These are phyloP conservation scores for Anarrhichthys ocellatus DNA, from an alignment of 2,113 vertebrate species.

Conservation along the genomic window DNA sequence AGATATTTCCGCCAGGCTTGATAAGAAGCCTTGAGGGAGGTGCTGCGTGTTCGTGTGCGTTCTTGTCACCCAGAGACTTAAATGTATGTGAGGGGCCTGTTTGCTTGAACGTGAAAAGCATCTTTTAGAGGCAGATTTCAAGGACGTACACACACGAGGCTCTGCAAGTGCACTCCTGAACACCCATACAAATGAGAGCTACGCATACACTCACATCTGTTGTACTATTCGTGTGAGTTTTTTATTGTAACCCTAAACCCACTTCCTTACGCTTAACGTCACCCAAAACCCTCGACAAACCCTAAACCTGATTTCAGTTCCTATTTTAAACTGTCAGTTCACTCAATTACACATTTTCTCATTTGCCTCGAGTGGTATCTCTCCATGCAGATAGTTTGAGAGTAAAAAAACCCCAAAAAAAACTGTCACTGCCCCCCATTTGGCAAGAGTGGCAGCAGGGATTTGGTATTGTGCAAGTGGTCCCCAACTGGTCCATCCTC, in stretches of 20 bases:
- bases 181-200: constrained; percentile 29
- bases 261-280: too few species aligned
- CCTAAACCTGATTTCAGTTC: background rate
- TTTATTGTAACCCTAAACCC: background rate
- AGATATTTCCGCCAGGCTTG: constrained; percentile 50
- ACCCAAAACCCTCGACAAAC: background rate
- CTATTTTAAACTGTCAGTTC: background rate
- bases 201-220: background rate
- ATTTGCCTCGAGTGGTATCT: background rate
- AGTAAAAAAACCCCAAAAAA: background rate
- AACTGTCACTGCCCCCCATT: background rate
- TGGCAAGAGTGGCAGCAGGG: background rate
- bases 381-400: background rate
- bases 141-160: constrained; percentile 30
- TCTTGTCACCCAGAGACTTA: constrained; percentile 35
- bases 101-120: constrained; percentile 52
- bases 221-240: background rate
- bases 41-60: background rate
- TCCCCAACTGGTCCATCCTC: background rate
- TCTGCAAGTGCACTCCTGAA: constrained; percentile 5
- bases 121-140: constrained; percentile 46
- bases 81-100: constrained; percentile 47
- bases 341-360: background rate
- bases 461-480: background rate
- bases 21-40: constrained; percentile 48